phyloP scores from a whole-genome alignment of 1,140 invertebrate genomes.

The Bombus sylvicola region DNA sequence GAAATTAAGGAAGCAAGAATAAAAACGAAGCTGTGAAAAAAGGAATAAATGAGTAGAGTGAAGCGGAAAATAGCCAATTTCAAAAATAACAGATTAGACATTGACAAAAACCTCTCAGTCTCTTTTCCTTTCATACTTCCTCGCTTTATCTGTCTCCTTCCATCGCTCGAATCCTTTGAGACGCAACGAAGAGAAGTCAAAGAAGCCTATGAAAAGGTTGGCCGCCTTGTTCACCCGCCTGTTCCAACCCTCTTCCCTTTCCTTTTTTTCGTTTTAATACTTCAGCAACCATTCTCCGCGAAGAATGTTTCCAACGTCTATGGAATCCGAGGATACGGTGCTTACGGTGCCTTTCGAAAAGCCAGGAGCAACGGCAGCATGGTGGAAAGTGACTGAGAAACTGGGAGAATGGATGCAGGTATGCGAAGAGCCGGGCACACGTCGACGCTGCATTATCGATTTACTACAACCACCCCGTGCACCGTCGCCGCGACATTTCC shows the following conservation, averaged over 20 bases:
- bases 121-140: background rate
- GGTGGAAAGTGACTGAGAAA: constrained; percentile 24
- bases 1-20: rapidly evolving
- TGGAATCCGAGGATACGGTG: constrained; percentile 36
- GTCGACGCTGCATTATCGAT: constrained; percentile 50
- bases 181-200: constrained; percentile 43
- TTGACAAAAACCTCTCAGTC: background rate
- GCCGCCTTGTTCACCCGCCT: constrained; percentile 15
- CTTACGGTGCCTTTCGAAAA: background rate
- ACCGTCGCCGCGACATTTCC: constrained; percentile 14
- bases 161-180: constrained; percentile 46
- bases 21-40: background rate
- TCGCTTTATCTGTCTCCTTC: background rate
- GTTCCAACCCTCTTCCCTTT: background rate
- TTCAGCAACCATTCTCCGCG: constrained; percentile 45
- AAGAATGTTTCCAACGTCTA: constrained; percentile 51
- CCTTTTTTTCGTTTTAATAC: constrained; percentile 46
- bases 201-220: constrained; percentile 54
- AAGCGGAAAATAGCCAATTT: constrained; percentile 50
- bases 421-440: constrained; percentile 16
- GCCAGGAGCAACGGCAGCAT: background rate
- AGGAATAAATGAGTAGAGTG: background rate
- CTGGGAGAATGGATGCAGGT: constrained; percentile 31
- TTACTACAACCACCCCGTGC: background rate
- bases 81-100: constrained; percentile 37